Percentiles rank a stretch among this genome's conserved stretches.
Evolutionary conservation across 2,797 vertebrate species (phyloP).

Genomic region (Avahi laniger): DNA sequence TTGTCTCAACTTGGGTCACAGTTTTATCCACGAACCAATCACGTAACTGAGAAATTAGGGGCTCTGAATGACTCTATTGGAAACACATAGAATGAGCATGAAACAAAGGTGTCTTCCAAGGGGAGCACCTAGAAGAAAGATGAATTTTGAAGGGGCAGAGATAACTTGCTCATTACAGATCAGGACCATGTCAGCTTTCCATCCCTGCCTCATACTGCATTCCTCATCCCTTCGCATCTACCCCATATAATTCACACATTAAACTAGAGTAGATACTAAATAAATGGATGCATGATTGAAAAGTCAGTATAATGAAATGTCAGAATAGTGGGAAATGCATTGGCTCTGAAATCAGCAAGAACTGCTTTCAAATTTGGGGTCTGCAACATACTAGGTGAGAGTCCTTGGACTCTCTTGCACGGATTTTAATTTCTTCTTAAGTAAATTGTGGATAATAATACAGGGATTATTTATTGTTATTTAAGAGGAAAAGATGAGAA

Average conservation of each 20-base stretch:
- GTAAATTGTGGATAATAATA: neutral
- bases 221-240: too few relatives aligned
- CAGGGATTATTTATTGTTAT: neutral
- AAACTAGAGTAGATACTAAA: neutral
- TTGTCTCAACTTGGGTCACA: neutral
- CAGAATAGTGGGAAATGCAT: neutral
- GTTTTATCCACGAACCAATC: neutral
- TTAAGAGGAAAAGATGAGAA: neutral
- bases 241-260: accelerated
- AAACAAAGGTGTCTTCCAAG: too few relatives aligned
- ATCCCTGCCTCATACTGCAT: accelerated
- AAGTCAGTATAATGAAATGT: neutral
- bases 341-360: neutral
- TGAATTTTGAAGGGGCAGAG: neutral
- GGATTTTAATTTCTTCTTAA: neutral
- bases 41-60: neutral
- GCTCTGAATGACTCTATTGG: neutral
- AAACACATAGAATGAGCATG: too few relatives aligned
- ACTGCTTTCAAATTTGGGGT: neutral
- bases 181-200: neutral
- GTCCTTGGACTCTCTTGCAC: too few relatives aligned
- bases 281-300: neutral
- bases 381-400: neutral
- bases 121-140: neutral
- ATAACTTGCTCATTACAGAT: neutral